Conservation (phyloP, 2,797 vertebrate species). For the Muscicapa comitata region DNA sequence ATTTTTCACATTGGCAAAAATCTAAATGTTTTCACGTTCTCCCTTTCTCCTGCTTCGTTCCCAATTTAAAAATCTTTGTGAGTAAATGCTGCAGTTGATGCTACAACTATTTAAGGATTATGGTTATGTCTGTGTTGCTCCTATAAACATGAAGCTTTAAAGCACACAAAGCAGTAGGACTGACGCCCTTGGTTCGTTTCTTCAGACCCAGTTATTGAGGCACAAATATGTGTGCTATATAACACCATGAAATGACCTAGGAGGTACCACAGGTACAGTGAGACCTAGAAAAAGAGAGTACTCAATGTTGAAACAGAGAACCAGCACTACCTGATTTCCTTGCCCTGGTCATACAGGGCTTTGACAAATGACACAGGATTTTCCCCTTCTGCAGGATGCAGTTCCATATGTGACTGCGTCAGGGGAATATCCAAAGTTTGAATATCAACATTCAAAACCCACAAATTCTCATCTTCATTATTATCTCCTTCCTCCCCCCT, state of each 20-base stretch:
- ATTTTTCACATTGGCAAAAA: not conserved
- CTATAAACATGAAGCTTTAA: not conserved
- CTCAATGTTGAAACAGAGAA: not conserved
- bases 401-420: not conserved
- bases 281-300: not conserved
- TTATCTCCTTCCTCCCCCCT: not conserved
- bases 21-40: not conserved
- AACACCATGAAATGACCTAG: not conserved
- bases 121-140: not conserved
- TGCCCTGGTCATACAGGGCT: not conserved
- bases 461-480: not conserved
- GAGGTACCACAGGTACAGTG: not conserved
- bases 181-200: not conserved
- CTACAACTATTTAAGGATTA: not conserved
- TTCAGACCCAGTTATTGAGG: conserved; percentile 5
- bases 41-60: not conserved
- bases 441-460: not conserved
- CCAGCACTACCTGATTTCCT: not conserved
- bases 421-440: not conserved
- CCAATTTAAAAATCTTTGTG: not conserved
- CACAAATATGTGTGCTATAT: not conserved
- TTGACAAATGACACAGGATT: not conserved
- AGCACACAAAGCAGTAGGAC: not conserved
- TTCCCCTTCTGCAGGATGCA: not conserved
- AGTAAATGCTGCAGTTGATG: not conserved